Evolutionary conservation across 1,140 invertebrate species (phyloP).

Genomic region (Teleopsis dalmanni): DNA sequence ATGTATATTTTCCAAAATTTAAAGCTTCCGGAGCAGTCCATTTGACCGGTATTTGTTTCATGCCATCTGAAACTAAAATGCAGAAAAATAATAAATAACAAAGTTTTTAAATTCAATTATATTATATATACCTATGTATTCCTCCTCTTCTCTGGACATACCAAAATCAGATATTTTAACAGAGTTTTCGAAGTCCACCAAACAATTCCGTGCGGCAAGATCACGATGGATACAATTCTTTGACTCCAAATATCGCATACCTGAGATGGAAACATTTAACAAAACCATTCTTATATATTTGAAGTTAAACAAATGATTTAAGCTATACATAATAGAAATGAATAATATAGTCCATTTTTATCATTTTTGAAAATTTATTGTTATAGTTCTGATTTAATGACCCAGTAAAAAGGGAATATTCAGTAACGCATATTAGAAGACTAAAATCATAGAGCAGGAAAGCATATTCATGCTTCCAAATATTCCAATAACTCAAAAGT

Average conservation of each 20-base stretch:
- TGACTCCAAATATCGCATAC: slow-evolving; percentile 91
- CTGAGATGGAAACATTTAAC: too few species aligned
- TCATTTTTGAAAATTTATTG: too few species aligned
- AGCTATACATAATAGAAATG: too few species aligned
- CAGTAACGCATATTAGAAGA: too few species aligned
- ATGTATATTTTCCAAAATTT: slow-evolving; percentile 94
- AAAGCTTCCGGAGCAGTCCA: slow-evolving; percentile 96
- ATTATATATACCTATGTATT: slow-evolving; percentile 62
- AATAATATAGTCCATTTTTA: too few species aligned
- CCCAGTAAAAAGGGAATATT: too few species aligned
- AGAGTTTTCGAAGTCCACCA: slow-evolving; percentile 64
- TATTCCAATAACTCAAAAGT: too few species aligned
- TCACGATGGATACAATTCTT: slow-evolving; percentile 96
- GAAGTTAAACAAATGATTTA: too few species aligned
- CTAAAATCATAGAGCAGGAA: too few species aligned
- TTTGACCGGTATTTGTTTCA: slow-evolving; percentile 98
- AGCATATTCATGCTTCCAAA: too few species aligned
- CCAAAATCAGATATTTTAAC: slow-evolving; percentile 98
- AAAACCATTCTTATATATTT: too few species aligned
- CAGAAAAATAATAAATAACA: neutral
- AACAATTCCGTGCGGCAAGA: slow-evolving; percentile 89
- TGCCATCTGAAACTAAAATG: slow-evolving; percentile 78
- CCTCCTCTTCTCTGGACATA: slow-evolving; percentile 95
- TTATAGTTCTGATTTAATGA: too few species aligned
- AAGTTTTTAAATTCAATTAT: neutral